Evolutionary conservation across 2,113 vertebrate genomes (phyloP).

Genomic region (Melanotaenia duboulayi): DNA sequence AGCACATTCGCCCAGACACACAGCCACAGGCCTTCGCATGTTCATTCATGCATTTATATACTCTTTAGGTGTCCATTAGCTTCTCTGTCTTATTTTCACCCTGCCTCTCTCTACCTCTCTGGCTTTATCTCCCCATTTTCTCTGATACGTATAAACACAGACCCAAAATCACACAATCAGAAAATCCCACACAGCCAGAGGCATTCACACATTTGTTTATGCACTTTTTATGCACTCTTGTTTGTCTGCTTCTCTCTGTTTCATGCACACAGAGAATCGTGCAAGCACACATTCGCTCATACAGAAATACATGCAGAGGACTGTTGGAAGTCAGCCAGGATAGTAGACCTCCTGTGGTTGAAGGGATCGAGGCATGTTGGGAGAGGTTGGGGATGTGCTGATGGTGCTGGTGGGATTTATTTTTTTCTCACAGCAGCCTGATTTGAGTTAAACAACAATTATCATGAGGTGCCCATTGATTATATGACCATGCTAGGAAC

Average conservation of each 20-base stretch:
- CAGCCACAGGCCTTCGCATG: slow-evolving; percentile 62
- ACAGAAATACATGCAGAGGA: slow-evolving; percentile 22
- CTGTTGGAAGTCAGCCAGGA: slow-evolving; percentile 60
- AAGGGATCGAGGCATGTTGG: slow-evolving; percentile 67
- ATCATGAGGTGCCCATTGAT: slow-evolving; percentile 9
- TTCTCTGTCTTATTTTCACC: slow-evolving; percentile 52
- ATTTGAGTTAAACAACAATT: slow-evolving; percentile 52
- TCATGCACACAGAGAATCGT: slow-evolving; percentile 48
- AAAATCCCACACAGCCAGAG: slow-evolving; percentile 49
- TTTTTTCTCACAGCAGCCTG: slow-evolving; percentile 43
- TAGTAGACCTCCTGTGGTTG: slow-evolving; percentile 56
- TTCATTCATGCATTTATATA: slow-evolving; percentile 68
- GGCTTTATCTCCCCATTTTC: slow-evolving; percentile 1
- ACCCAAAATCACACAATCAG: slow-evolving; percentile 21
- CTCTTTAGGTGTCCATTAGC: slow-evolving; percentile 71
- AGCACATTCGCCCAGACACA: slow-evolving; percentile 44
- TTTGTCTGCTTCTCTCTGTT: slow-evolving; percentile 70
- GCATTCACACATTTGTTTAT: slow-evolving; percentile 67
- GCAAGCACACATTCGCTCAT: slow-evolving; percentile 5
- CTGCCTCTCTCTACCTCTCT: slow-evolving; percentile 31
- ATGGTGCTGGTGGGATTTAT: slow-evolving; percentile 62
- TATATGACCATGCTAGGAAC: slow-evolving; percentile 13
- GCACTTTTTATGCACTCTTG: slow-evolving; percentile 59
- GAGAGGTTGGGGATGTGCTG: slow-evolving; percentile 58
- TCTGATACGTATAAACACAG: slow-evolving; percentile 23